Conservation (phyloP, 2,113 vertebrate genomes). For the Sminthopsis crassicaudata region DNA sequence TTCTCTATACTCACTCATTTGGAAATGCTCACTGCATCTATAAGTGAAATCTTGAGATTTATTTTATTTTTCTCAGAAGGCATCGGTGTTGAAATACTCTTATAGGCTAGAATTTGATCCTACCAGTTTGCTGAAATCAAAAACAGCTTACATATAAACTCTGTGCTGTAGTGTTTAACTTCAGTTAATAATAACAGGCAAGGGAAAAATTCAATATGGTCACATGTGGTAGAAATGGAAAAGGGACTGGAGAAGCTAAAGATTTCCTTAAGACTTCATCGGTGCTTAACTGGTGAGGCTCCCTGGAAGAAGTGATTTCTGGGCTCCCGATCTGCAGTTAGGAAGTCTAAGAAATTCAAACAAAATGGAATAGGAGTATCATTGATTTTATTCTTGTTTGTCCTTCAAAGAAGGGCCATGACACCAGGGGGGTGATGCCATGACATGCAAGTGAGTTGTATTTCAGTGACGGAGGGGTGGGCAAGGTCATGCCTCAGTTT, state of each 20-base stretch:
- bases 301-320: neutral
- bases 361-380: neutral
- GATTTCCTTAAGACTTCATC: neutral
- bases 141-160: neutral
- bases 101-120: neutral
- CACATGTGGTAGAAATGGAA: neutral
- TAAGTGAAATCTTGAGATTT: neutral
- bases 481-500: no score
- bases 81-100: neutral
- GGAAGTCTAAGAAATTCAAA: neutral
- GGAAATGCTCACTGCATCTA: neutral
- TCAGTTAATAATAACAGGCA: neutral
- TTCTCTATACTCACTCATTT: neutral
- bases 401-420: no score
- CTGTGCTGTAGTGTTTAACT: neutral
- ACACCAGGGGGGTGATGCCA: no score
- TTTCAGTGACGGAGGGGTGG: no score
- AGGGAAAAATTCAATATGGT: neutral
- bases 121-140: neutral
- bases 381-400: neutral
- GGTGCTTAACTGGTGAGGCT: neutral
- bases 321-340: neutral
- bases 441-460: no score
- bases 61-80: neutral
- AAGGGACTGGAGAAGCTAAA: neutral